phyloP scores from a whole-genome alignment of 2,797 vertebrate genomes.

The Chromobotia macracanthus region DNA sequence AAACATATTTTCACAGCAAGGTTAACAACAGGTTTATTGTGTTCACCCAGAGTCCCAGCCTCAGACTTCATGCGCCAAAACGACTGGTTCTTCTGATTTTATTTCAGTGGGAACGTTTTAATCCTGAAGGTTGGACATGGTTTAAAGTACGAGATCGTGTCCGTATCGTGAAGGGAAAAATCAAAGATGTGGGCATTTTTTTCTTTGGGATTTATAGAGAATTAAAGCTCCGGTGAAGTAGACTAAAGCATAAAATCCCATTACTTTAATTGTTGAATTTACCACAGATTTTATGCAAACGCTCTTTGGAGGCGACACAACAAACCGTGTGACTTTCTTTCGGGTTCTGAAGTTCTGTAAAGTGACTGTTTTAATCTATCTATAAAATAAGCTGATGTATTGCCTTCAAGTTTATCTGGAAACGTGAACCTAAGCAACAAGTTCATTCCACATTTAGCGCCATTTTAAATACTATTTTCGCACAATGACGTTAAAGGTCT shows the following conservation, averaged over 20 bases:
- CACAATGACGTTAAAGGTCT: background rate
- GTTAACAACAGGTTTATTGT: constrained; percentile 92
- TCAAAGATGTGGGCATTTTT: constrained; percentile 66
- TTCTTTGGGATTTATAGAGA: constrained; percentile 55
- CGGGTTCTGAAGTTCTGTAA: constrained; percentile 59
- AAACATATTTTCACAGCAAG: constrained; percentile 99
- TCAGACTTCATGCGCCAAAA: constrained; percentile 81
- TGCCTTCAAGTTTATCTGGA: background rate
- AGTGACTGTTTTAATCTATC: constrained; percentile 62
- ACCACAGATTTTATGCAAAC: constrained; percentile 71
- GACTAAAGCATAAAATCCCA: constrained; percentile 81
- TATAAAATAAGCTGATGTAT: background rate
- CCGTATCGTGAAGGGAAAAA: constrained; percentile 68
- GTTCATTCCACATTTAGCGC: background rate
- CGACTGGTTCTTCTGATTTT: constrained; percentile 67
- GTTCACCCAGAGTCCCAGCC: constrained; percentile 75
- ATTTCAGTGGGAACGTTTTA: constrained; percentile 75
- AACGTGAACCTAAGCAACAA: background rate
- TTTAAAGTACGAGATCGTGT: constrained; percentile 77
- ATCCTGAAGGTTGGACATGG: constrained; percentile 75
- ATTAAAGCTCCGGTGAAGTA: constrained; percentile 65
- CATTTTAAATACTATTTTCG: background rate
- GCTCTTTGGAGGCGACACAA: constrained; percentile 67
- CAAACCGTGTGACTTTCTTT: constrained; percentile 55
- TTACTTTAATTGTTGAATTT: constrained; percentile 75